Evolutionary conservation across 2,113 vertebrate species (phyloP), one percentile per base, ranked within the genome.

Genomic region (Hucho hucho): DNA sequence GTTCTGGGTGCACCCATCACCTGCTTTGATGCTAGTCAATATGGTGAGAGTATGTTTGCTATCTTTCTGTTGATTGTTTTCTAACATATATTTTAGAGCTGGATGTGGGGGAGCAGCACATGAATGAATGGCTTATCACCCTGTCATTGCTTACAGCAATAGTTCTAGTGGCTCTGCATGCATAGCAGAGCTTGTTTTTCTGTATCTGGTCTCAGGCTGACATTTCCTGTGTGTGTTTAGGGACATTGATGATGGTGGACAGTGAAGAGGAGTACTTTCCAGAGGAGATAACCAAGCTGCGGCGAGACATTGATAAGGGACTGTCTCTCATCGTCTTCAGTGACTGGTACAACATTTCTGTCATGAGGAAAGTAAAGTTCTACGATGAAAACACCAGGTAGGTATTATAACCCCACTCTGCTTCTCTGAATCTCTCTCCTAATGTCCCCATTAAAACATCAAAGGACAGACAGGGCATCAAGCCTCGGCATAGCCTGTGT

Each of bases 331-430:
- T 98, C 0, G 74, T 99, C 77, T 98, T 98, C 85, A 96, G 96
- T 13, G 98, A 99, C 89, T 99, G 98, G 98, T 99, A 99, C 92
- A 99, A 99, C 89, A 98, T 97, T 0, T 99, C 98, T 0, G 97
- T 99, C 64, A 99, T 99, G 97, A 96, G 97, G 76, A 99, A 98
- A 93, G 98, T 99, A 83, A 99, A 99, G 87, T 99, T 99, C 85
- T 99, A 99, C 0, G 98, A 99, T 18, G 98, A 99, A 88, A 99
- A 99, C 91, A 99, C 97, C 67, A 98, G 98, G 97, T 99, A 94
- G 16, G 13, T 22, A 61, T 61, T 6, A 25, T 20, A 13, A 58
- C 49, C 4, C 16, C 16, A 53, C 4, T 14, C 1, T 53, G 49
- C 16, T 18, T 14, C 12, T 53, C 49, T 53, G 49, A 53, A 18